Conservation (phyloP, 2,797 vertebrate species). For the Triplophysa yarkandensis region DNA sequence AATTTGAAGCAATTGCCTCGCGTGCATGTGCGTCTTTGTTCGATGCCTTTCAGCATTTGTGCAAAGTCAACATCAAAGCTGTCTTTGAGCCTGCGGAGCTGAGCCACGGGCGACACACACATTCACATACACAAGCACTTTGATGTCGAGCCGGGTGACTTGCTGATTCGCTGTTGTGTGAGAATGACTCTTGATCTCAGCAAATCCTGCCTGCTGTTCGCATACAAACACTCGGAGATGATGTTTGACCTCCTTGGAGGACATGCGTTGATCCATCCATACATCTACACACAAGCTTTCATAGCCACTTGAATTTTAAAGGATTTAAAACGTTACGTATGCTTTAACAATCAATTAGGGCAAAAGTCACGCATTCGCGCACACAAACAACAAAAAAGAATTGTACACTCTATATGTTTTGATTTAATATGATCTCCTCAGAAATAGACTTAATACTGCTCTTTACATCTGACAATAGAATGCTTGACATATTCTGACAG, state of each 20-base stretch:
- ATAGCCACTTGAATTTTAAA: not conserved
- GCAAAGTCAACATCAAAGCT: slow-evolving; percentile 54
- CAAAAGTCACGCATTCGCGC: no score
- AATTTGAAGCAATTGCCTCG: slow-evolving; percentile 13
- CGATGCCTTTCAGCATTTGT: slow-evolving; percentile 37
- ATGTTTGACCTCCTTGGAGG: not conserved
- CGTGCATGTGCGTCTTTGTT: slow-evolving; percentile 31
- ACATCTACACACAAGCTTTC: not conserved
- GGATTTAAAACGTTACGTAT: not conserved
- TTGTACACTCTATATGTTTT: no score
- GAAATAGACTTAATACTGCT: no score
- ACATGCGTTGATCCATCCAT: not conserved
- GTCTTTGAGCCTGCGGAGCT: slow-evolving; percentile 39
- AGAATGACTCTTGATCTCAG: slow-evolving; percentile 40
- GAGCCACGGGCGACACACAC: slow-evolving; percentile 17
- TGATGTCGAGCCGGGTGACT: slow-evolving; percentile 42
- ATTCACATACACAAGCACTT: slow-evolving; percentile 37
- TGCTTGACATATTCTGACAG: no score
- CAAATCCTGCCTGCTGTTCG: slow-evolving; percentile 26
- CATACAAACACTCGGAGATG: slow-evolving; percentile 13
- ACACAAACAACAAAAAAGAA: no score
- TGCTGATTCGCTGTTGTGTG: slow-evolving; percentile 23
- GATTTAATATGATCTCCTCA: no score
- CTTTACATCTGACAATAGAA: no score
- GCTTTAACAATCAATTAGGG: no score